Evolutionary conservation across 1,140 invertebrate genomes (phyloP).

Genomic region (Zophobas morio): DNA sequence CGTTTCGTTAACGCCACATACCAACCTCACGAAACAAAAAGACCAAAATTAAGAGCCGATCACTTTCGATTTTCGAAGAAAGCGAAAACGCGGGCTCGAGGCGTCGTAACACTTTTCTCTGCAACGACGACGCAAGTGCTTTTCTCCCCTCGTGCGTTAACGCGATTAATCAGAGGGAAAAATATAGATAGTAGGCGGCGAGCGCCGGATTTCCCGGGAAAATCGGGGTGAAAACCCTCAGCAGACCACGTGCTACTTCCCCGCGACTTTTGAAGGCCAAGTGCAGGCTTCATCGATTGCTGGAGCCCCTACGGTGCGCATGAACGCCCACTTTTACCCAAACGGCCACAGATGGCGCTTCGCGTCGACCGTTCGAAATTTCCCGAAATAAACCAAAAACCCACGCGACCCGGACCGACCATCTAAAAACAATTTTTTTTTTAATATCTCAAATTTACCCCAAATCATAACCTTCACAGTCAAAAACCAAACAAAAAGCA

Average conservation of each 20-base stretch:
- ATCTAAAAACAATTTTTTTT: background rate
- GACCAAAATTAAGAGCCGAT: background rate
- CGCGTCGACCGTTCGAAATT: background rate
- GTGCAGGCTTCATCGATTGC: constrained; percentile 63
- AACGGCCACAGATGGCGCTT: constrained; percentile 15
- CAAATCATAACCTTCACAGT: too few species aligned
- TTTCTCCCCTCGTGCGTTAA: background rate
- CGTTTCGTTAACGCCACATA: background rate
- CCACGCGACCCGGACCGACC: background rate
- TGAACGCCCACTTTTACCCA: constrained; percentile 8
- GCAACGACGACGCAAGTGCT: background rate
- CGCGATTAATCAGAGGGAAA: constrained; percentile 26
- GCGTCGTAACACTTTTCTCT: background rate
- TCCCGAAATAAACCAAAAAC: background rate
- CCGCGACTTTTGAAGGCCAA: constrained; percentile 64
- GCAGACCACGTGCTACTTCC: constrained; percentile 53
- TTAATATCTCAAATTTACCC: too few species aligned
- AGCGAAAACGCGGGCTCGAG: constrained; percentile 17
- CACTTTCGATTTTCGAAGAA: constrained; percentile 46
- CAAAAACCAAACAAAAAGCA: too few species aligned
- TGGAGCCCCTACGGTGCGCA: constrained; percentile 33
- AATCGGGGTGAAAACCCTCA: constrained; percentile 57
- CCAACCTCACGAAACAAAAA: constrained; percentile 9
- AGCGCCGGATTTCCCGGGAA: constrained; percentile 52
- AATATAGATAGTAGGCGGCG: constrained; percentile 26